Base-by-base conservation (phyloP, 2,113 vertebrate genomes). In the Pterophyllum scalare region DNA sequence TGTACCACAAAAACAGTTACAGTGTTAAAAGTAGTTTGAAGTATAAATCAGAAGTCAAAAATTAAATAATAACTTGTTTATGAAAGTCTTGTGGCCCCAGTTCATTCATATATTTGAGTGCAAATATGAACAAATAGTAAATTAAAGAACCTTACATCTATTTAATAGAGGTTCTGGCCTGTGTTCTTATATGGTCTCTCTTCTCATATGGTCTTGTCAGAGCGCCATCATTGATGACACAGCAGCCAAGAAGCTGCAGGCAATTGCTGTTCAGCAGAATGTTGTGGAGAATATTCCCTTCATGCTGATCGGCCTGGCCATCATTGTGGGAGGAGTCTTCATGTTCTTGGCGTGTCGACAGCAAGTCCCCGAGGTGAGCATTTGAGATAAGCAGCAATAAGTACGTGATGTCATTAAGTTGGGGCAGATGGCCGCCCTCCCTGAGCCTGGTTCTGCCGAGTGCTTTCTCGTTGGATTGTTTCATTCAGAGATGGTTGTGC, bases 241-340 rank as follows among this genome's bases (percentile, higher is more conserved):
- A 9, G 97, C 96, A 11, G 97, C 94, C 24, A 75, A 19, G 70
- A 97, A 96, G 88, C 91, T 99, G 58, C 91, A 82, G 24, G 80
- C 26, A 0, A 79, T 96, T 35, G 88, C 96, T 19, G 75, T 92
- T 2, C 74, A 95, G 74, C 92, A 96, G 46, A 91, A 94, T 12
- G 88, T 98, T 7, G 76, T 98, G 79, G 94, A 95, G 80, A 98
- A 96, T 87, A 91, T 98, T 38, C 98, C 98, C 0, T 99, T 98
- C 2, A 94, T 99, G 17, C 87, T 99, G 83, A 97, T 99, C 90
- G 96, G 95, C 0, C 76, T 98, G 0, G 98, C 97, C 15, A 94
- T 98, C 87, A 13, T 96, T 57, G 92, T 98, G 38, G 98, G 97
- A n/a, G 77, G 95, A 52, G 3, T 97, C 80, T 98, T 98, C 86